Conservation (phyloP, 2,888 invertebrate species). For the Biston stratarius region DNA sequence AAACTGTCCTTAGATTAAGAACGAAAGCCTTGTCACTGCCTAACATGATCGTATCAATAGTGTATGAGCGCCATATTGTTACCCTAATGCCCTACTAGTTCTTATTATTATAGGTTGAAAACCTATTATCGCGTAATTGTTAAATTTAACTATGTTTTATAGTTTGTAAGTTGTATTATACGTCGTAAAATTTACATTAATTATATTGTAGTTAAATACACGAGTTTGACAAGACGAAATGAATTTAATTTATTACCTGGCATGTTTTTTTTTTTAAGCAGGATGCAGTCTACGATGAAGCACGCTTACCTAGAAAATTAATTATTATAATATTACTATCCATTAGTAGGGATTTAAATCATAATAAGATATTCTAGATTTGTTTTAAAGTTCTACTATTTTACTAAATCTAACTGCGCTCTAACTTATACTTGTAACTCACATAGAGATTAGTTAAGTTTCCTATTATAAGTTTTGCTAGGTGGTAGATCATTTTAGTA, state of each 20-base stretch:
- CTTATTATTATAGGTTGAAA: conserved; percentile 55
- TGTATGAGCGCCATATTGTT: conserved; percentile 35
- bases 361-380: no score
- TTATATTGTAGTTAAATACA: conserved; percentile 39
- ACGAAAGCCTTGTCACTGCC: conserved; percentile 15
- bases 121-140: conserved; percentile 42
- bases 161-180: conserved; percentile 20
- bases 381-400: no score
- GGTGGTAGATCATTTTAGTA: no score
- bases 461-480: no score
- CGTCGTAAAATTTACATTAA: conserved; percentile 21
- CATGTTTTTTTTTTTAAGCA: no score
- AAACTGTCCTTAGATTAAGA: conserved; percentile 4
- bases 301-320: no score
- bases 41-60: conserved; percentile 7
- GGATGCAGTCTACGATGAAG: no score
- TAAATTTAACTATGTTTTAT: conserved; percentile 20
- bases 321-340: no score
- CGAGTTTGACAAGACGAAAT: conserved; percentile 21
- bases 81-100: conserved; percentile 47
- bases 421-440: no score
- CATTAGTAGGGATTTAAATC: no score
- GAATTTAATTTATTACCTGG: neutral
- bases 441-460: no score
- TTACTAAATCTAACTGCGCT: no score